phyloP scores from a whole-genome alignment of 1,140 invertebrate species.

The Zaprionus camerounensis region DNA sequence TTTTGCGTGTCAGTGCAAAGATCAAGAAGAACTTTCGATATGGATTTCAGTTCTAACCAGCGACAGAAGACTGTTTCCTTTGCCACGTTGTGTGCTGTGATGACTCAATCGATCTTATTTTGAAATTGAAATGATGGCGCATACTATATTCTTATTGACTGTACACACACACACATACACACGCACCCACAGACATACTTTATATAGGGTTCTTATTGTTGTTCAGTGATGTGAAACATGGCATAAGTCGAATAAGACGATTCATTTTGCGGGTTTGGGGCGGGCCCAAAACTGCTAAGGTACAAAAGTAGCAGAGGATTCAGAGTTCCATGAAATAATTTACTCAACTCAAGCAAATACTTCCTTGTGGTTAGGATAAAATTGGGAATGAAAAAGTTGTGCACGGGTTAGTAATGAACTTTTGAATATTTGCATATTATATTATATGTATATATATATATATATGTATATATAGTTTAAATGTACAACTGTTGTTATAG shows the following conservation, averaged over 20 bases:
- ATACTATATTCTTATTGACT: conserved; percentile 39
- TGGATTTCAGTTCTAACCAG: conserved; percentile 12
- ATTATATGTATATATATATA: too few relatives aligned
- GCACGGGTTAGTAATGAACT: too few relatives aligned
- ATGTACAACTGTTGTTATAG: too few relatives aligned
- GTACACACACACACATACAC: neutral
- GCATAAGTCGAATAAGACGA: conserved; percentile 20
- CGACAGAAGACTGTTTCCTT: conserved; percentile 33
- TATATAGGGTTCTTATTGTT: conserved; percentile 36
- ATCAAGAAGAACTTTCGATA: conserved; percentile 6
- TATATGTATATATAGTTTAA: too few relatives aligned
- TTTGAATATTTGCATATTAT: too few relatives aligned
- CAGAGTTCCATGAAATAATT: neutral
- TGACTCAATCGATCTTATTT: conserved; percentile 49
- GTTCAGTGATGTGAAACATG: conserved; percentile 42
- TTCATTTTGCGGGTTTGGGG: conserved; percentile 29
- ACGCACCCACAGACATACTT: neutral
- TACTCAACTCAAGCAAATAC: neutral
- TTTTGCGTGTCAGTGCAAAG: conserved; percentile 23
- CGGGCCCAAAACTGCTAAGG: neutral
- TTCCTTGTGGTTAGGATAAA: neutral
- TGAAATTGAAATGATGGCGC: conserved; percentile 44
- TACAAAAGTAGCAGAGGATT: neutral
- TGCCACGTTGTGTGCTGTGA: conserved; percentile 32
- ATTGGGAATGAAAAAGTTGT: neutral